These are phyloP conservation scores for Tympanoctomys barrerae DNA, from an alignment of 2,797 vertebrate species.

Conservation along the genomic window DNA sequence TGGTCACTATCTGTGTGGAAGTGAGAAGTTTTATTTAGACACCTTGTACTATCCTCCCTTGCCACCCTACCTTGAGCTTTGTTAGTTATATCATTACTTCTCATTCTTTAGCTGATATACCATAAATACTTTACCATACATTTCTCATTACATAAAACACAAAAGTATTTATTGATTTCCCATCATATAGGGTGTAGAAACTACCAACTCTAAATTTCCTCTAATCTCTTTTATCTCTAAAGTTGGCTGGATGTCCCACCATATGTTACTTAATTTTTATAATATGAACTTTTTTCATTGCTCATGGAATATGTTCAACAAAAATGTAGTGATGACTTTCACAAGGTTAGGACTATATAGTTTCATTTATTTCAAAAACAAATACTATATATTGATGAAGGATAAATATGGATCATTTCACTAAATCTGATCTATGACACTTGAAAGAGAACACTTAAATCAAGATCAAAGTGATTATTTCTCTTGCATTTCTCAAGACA, in stretches of 20 bases:
- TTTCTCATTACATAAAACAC: not conserved
- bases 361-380: constrained; percentile 38
- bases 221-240: not conserved
- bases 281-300: not conserved
- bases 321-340: not conserved
- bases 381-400: not conserved
- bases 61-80: not conserved
- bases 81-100: not conserved
- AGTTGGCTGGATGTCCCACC: no score
- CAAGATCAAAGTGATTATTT: constrained; percentile 49
- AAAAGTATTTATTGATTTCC: not conserved
- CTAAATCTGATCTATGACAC: not conserved
- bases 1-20: not conserved
- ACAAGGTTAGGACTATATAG: not conserved
- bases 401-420: not conserved
- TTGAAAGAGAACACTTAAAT: constrained; percentile 53
- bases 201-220: not conserved
- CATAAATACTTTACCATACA: not conserved
- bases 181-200: not conserved
- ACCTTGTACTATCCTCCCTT: not conserved
- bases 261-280: not conserved
- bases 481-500: not conserved
- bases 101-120: not conserved
- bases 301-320: not conserved
- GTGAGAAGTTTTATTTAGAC: no score